phyloP scores from a whole-genome alignment of 64 coral and sea anemone genomes.

The Porites lutea region DNA sequence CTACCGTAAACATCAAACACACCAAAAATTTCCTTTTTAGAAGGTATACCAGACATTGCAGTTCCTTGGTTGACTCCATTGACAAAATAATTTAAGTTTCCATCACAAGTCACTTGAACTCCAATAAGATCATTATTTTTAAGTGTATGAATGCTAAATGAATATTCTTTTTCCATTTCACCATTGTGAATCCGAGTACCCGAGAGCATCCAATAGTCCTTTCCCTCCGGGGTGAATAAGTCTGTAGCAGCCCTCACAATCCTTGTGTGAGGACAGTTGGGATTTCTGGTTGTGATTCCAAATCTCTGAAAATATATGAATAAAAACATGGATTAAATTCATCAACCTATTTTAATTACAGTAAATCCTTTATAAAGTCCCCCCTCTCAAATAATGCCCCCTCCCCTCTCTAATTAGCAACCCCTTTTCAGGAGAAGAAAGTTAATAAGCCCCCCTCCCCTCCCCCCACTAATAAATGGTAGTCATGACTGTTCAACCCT shows the following conservation, averaged over 20 bases:
- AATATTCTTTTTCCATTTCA: slow-evolving; percentile 92
- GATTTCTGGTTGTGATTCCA: slow-evolving; percentile 91
- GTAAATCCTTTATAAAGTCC: no score
- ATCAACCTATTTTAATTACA: no score
- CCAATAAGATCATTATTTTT: slow-evolving; percentile 84
- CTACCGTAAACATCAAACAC: slow-evolving; percentile 99
- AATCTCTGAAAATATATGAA: slow-evolving; percentile 80
- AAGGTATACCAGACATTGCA: slow-evolving; percentile 86
- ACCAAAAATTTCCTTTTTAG: slow-evolving; percentile 86
- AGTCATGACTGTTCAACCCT: no score
- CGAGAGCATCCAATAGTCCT: slow-evolving; percentile 95
- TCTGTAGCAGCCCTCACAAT: slow-evolving; percentile 94
- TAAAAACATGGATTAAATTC: neutral
- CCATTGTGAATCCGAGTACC: slow-evolving; percentile 95
- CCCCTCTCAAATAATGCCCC: no score
- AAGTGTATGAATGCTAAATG: slow-evolving; percentile 89
- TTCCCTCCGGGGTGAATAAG: slow-evolving; percentile 85
- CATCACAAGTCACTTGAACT: slow-evolving; percentile 81
- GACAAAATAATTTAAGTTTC: slow-evolving; percentile 87
- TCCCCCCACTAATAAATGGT: no score
- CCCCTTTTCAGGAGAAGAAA: no score
- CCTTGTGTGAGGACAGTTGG: slow-evolving; percentile 76
- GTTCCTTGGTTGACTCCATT: slow-evolving; percentile 84
- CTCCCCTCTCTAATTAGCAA: no score
- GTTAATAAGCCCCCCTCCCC: no score